These are phyloP conservation scores for Boloria euphrosyne DNA, from an alignment of 2,888 invertebrate genomes.

Conservation along the genomic window DNA sequence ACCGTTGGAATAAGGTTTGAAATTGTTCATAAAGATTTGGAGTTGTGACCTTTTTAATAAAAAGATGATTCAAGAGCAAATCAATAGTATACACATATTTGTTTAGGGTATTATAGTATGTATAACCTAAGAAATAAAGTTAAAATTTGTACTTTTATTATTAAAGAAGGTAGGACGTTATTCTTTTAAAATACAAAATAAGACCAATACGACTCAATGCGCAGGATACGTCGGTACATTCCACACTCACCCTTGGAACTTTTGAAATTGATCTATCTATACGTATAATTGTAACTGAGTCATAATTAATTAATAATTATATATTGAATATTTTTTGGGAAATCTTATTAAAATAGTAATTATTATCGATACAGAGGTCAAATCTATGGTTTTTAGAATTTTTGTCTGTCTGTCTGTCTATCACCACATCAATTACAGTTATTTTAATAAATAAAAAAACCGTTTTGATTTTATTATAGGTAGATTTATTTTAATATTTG, in stretches of 20 bases:
- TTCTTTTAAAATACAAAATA: slow-evolving; percentile 19
- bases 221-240: slow-evolving; percentile 27
- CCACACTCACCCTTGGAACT: slow-evolving; percentile 10
- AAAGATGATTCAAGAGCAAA: slow-evolving; percentile 17
- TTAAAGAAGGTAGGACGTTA: slow-evolving; percentile 13
- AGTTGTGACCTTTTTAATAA: slow-evolving; percentile 6
- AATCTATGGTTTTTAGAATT: too few species aligned
- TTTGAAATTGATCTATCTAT: too few species aligned
- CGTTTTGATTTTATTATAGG: too few species aligned
- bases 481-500: too few species aligned
- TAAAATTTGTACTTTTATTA: neutral
- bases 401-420: too few species aligned
- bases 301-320: too few species aligned
- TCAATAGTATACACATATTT: slow-evolving; percentile 15
- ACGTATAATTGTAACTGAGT: too few species aligned
- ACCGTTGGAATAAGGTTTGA: neutral
- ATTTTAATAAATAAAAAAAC: too few species aligned
- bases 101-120: slow-evolving; percentile 16
- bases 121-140: neutral
- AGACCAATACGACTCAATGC: slow-evolving; percentile 36
- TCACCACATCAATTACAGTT: too few species aligned
- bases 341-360: too few species aligned
- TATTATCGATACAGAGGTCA: too few species aligned
- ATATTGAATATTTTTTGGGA: too few species aligned
- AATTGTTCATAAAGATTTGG: neutral